These are phyloP conservation scores for Agelastica alni DNA, from an alignment of 2,888 invertebrate genomes.

Conservation along the genomic window DNA sequence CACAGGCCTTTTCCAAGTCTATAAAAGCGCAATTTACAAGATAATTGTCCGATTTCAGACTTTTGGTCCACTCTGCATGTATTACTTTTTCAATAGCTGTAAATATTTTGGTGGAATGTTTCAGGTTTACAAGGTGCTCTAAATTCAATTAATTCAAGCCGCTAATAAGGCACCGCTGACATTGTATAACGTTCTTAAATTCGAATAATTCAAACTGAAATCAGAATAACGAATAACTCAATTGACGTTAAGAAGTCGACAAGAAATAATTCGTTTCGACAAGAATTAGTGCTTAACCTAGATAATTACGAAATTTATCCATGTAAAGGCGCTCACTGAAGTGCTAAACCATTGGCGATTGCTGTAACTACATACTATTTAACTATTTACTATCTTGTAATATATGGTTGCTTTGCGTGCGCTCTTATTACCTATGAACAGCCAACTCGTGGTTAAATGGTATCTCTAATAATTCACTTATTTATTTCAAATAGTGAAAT, in stretches of 20 bases:
- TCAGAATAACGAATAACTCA: neutral
- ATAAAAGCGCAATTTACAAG: too few species aligned
- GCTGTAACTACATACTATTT: neutral
- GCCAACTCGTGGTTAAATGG: conserved; percentile 1
- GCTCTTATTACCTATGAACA: conserved; percentile 19
- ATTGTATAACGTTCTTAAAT: neutral
- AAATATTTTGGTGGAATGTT: too few species aligned
- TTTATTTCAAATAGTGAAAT: too few species aligned
- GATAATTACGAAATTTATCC: conserved; percentile 35
- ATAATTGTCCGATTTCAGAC: too few species aligned
- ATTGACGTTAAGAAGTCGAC: conserved; percentile 2
- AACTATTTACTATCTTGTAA: conserved; percentile 3
- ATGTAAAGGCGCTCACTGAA: conserved; percentile 22
- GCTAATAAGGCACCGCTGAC: neutral
- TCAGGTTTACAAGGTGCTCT: too few species aligned
- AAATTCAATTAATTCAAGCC: neutral
- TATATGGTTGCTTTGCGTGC: conserved; percentile 16
- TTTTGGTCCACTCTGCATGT: too few species aligned
- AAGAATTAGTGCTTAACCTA: conserved; percentile 35
- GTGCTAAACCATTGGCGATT: conserved; percentile 12
- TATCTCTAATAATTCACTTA: neutral
- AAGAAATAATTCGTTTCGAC: conserved; percentile 31
- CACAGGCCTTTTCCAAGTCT: too few species aligned
- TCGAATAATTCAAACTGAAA: neutral
- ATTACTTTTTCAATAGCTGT: too few species aligned